Conservation (phyloP, 2,888 invertebrate genomes). For the Tanaodytes sp. region DNA sequence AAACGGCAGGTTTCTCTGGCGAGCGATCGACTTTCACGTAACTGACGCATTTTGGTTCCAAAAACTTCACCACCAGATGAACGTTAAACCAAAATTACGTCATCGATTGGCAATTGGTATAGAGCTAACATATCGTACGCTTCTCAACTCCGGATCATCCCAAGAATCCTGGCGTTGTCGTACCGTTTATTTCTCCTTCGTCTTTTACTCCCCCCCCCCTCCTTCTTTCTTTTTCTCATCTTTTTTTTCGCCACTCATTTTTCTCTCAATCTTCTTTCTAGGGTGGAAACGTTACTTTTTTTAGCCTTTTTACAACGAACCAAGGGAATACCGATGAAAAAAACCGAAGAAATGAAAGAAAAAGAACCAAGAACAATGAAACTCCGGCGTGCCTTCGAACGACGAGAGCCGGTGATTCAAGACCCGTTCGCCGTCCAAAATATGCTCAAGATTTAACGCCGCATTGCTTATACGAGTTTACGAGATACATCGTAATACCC, state of each 20-base stretch:
- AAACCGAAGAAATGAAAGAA: too few species aligned
- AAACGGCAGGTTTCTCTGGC: too few species aligned
- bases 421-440: conserved; percentile 28
- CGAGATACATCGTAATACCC: conserved; percentile 32
- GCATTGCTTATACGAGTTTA: conserved; percentile 36
- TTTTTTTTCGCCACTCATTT: conserved; percentile 49
- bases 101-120: too few species aligned
- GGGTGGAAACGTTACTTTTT: conserved; percentile 36
- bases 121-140: conserved; percentile 17
- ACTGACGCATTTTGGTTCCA: conserved; percentile 54
- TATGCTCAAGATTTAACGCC: conserved; percentile 41
- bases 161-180: conserved; percentile 35
- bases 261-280: conserved; percentile 58
- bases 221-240: conserved; percentile 28
- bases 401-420: conserved; percentile 26
- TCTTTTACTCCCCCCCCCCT: conserved; percentile 33
- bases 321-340: conserved; percentile 57
- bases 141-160: conserved; percentile 24
- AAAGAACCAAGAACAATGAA: conserved; percentile 47
- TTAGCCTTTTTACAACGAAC: conserved; percentile 56
- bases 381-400: conserved; percentile 29
- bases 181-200: conserved; percentile 36
- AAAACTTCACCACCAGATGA: conserved; percentile 10
- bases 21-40: too few species aligned
- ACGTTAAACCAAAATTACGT: too few species aligned